A percentile compares a stretch with the other conserved stretches of the same genome.
Evolutionary conservation across 2,888 invertebrate genomes (phyloP).

Genomic region (Limnephilus rhombicus): DNA sequence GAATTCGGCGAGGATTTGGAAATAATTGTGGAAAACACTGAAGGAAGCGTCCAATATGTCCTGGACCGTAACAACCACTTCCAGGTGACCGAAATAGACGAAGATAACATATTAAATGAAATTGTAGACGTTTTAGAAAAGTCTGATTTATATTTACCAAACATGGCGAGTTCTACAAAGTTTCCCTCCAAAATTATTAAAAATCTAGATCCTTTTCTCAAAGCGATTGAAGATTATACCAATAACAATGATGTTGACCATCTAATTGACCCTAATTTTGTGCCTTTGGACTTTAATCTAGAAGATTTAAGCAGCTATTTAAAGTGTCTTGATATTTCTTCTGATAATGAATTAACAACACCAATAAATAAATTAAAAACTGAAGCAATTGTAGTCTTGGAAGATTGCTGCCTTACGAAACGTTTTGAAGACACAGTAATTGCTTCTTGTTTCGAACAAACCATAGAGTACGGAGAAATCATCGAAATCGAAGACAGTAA

Average conservation of each 20-base stretch:
- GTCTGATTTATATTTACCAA: not conserved
- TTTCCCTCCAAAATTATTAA: not conserved
- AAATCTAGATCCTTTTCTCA: not conserved
- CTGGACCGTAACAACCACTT: constrained; percentile 30
- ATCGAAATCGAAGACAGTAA: not conserved
- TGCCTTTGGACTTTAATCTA: not conserved
- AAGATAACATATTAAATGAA: constrained; percentile 30
- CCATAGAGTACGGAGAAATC: not conserved
- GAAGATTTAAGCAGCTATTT: not conserved
- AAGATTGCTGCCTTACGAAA: not conserved
- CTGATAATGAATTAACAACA: not conserved
- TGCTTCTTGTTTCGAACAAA: not conserved
- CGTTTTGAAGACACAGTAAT: not conserved
- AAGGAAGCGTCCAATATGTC: constrained; percentile 23
- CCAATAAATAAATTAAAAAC: not conserved
- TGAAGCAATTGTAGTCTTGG: not conserved
- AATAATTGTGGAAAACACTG: constrained; percentile 19
- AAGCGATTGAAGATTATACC: constrained; percentile 10
- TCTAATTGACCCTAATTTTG: not conserved
- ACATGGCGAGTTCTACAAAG: not conserved
- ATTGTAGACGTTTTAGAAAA: constrained; percentile 25
- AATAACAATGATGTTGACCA: constrained; percentile 19
- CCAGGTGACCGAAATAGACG: constrained; percentile 16
- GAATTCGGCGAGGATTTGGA: constrained; percentile 16
- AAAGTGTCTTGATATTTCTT: not conserved